Evolutionary conservation across 2,113 vertebrate species (phyloP).

Genomic region (Pagrus major): DNA sequence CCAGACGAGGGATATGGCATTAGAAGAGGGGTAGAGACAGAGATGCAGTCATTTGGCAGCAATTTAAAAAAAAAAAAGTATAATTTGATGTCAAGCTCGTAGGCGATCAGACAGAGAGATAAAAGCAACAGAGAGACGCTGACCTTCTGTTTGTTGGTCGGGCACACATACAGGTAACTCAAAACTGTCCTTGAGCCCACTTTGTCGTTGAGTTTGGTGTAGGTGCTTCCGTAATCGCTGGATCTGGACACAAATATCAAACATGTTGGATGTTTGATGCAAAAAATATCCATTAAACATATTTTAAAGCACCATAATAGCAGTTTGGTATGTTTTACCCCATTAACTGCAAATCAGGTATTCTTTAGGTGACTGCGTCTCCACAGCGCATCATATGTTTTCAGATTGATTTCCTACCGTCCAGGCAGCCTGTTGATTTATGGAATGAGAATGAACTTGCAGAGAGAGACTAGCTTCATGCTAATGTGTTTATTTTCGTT

Average conservation of each 20-base stretch:
- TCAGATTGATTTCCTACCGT: constrained; percentile 49
- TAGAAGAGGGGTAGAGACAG: constrained; percentile 25
- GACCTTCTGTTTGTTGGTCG: constrained; percentile 98
- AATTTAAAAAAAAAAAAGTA: constrained; percentile 10
- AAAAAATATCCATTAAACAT: constrained; percentile 43
- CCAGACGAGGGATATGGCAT: constrained; percentile 39
- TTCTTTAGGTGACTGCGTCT: constrained; percentile 44
- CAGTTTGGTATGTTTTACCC: constrained; percentile 53
- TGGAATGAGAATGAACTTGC: constrained; percentile 36
- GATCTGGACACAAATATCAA: constrained; percentile 84
- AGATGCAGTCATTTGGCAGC: constrained; percentile 37
- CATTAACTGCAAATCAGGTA: constrained; percentile 67
- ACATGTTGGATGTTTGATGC: constrained; percentile 34
- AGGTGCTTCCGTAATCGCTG: constrained; percentile 94
- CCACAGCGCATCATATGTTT: constrained; percentile 30
- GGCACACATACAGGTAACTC: constrained; percentile 96
- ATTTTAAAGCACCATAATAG: constrained; percentile 27
- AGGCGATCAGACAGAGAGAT: constrained; percentile 36
- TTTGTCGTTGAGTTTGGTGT: constrained; percentile 95
- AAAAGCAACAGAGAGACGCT: constrained; percentile 57
- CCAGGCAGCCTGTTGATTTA: constrained; percentile 27
- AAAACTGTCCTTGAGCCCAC: constrained; percentile 94
- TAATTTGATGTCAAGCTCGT: constrained; percentile 20
- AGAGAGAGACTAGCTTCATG: constrained; percentile 11
- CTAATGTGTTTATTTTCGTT: constrained; percentile 28